These are phyloP conservation scores for Leucophora obtusa DNA, from an alignment of 2,888 invertebrate species.

Conservation along the genomic window DNA sequence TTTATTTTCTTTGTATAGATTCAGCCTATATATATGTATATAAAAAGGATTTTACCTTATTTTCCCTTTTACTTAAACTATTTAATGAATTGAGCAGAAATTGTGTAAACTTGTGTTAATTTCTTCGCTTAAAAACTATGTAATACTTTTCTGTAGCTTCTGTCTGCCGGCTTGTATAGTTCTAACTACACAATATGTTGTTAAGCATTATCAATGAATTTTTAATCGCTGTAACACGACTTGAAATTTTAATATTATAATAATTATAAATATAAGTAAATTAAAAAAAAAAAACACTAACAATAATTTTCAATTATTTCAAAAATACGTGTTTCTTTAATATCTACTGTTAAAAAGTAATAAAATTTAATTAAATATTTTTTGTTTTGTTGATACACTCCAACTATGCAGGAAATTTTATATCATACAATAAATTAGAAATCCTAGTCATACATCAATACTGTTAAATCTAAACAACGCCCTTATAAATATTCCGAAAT, in stretches of 20 bases:
- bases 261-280: neutral
- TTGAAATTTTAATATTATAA: conserved; percentile 23
- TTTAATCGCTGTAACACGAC: conserved; percentile 44
- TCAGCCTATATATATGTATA: too few relatives aligned
- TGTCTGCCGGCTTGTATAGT: neutral
- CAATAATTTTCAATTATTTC: conserved; percentile 3
- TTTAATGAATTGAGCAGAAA: too few relatives aligned
- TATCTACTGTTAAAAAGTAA: neutral
- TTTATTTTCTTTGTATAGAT: too few relatives aligned
- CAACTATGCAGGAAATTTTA: too few relatives aligned
- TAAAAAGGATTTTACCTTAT: too few relatives aligned
- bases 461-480: neutral
- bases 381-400: neutral
- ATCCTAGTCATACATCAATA: neutral
- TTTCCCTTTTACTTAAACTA: too few relatives aligned
- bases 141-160: too few relatives aligned
- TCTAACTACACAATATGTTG: too few relatives aligned
- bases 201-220: conserved; percentile 29
- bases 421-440: neutral
- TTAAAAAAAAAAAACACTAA: neutral
- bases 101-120: too few relatives aligned
- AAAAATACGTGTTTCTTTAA: neutral
- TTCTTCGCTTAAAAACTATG: too few relatives aligned
- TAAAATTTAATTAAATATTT: neutral
- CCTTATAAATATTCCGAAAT: neutral